phyloP scores from a whole-genome alignment of 2,113 vertebrate species.

The Ramphastos sulfuratus region DNA sequence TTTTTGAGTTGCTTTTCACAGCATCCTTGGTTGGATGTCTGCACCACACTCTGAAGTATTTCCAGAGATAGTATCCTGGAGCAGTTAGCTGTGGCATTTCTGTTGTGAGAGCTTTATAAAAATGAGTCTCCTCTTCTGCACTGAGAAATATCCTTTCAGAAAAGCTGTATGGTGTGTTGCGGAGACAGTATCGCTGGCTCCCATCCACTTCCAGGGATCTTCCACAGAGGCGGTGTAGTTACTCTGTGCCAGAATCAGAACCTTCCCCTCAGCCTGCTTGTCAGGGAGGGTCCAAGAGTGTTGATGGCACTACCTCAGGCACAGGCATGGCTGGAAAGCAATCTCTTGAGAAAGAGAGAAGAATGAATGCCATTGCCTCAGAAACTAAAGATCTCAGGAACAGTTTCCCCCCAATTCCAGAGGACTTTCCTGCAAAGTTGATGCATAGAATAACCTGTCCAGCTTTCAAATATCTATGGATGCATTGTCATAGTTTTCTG shows the following conservation, averaged over 20 bases:
- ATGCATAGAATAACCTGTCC: too few species aligned
- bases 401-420: not conserved
- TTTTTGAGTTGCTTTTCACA: not conserved
- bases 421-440: not conserved
- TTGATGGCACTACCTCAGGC: not conserved
- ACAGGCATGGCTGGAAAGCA: fast-evolving
- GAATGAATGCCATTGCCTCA: not conserved
- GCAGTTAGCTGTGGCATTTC: not conserved
- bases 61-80: not conserved
- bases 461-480: not conserved
- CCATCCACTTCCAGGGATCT: not conserved
- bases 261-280: not conserved
- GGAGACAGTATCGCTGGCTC: not conserved
- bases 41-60: fast-evolving
- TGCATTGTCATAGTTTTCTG: not conserved
- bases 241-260: not conserved
- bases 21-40: not conserved
- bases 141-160: not conserved
- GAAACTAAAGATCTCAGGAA: not conserved
- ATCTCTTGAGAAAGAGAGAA: not conserved
- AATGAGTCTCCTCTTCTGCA: not conserved
- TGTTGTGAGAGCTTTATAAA: not conserved
- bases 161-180: not conserved
- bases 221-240: not conserved
- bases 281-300: not conserved